Base-by-base conservation (phyloP, 1,140 invertebrate genomes). In the Camponotus vicinus region DNA sequence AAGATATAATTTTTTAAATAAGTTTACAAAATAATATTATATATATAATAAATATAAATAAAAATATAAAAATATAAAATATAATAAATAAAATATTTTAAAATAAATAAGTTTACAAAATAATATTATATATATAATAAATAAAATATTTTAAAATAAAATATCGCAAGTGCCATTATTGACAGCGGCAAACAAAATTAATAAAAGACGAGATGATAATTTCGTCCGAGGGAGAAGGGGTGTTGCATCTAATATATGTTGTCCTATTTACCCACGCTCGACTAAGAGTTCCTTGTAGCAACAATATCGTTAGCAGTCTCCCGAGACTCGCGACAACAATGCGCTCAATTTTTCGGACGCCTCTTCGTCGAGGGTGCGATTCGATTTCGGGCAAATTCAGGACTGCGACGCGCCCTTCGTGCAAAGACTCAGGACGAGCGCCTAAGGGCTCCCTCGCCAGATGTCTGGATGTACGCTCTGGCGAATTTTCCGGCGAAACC, bases 381-480 rank as follows among this genome's bases (percentile, higher is more conserved):
- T 83, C 69, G 79, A 83, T 83, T 83, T 75, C 55, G 79, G 18
- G 40, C 55, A 45, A 82, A 49, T 67, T 73, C 69, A 42, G 67
- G 37, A 40, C 11, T 37, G 55, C 77, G 49, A 57, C 45, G 76
- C 37, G 83, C 82, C 64, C 80, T 80, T 66, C 70, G 52, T 64
- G 71, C 21, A 66, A 73, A 77, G 61, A 57, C 37, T 63, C 59
- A 13, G 57, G 34, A 67, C 34, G 75, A 45, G 15, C 27, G 82
- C 55, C 63, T 59, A 59, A 67, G 75, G 79, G 79, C 69, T 57
- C 64, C 40, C n/a, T n/a, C 52, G 88, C 83, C 89, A 91, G 90
- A 90, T 90, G 90, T 89, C 85, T 77, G 66, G 75, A 59, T 57
- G 63, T 63, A 87, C 89, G 89, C 75, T 83, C 70, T 40, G 77